phyloP scores from a whole-genome alignment of 2,888 invertebrate genomes.

The Notodonta ziczac region DNA sequence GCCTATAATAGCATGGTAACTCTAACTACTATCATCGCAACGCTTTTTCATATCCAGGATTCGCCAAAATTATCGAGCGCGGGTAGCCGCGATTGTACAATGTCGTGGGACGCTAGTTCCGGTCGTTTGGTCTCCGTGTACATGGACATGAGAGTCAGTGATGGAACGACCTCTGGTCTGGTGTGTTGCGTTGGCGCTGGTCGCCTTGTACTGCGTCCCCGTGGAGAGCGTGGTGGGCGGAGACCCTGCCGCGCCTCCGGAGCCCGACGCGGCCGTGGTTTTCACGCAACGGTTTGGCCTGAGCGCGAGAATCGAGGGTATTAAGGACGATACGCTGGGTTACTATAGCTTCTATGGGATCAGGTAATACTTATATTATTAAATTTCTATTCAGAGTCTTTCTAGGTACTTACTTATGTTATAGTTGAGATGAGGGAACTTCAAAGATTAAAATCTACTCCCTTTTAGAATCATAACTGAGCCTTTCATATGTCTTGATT shows the following conservation, averaged over 20 bases:
- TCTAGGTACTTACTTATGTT: too few relatives aligned
- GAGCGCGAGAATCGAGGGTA: constrained; percentile 86
- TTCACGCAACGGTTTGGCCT: constrained; percentile 86
- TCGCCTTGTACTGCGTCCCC: constrained; percentile 39
- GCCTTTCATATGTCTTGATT: too few relatives aligned
- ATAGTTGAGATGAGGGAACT: too few relatives aligned
- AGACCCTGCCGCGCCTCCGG: constrained; percentile 86
- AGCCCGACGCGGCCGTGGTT: constrained; percentile 89
- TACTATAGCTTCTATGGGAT: constrained; percentile 90
- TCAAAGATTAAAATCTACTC: too few relatives aligned
- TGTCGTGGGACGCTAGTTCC: constrained; percentile 45
- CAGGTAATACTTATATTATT: constrained; percentile 73
- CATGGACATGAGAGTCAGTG: constrained; percentile 36
- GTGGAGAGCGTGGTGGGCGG: constrained; percentile 87
- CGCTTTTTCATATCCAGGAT: constrained; percentile 14
- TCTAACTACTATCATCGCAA: background rate
- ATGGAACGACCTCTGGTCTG: constrained; percentile 47
- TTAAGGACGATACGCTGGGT: constrained; percentile 83
- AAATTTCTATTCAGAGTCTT: background rate
- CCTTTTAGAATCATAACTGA: too few relatives aligned
- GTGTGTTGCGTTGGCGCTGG: constrained; percentile 31
- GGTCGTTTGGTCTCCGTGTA: constrained; percentile 22
- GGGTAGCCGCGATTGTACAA: constrained; percentile 21
- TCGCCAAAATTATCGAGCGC: constrained; percentile 23
- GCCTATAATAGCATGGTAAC: background rate